Evolutionary conservation across 2,888 invertebrate species (phyloP).

Genomic region (Chymomyza procnemis): DNA sequence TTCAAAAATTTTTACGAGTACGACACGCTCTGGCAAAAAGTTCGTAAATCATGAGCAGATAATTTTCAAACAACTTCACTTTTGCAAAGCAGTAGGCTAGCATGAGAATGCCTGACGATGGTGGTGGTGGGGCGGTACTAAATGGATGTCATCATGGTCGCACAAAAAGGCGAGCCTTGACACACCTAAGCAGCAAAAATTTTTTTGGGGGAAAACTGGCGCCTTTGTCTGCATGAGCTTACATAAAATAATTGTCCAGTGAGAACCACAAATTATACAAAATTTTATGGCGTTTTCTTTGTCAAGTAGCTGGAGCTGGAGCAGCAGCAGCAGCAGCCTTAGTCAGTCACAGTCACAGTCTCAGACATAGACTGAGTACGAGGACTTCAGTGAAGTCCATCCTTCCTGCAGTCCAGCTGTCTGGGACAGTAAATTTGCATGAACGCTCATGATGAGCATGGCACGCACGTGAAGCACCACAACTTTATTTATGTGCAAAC

Average conservation of each 20-base stretch:
- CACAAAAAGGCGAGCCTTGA: slow-evolving; percentile 24
- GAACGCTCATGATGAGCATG: slow-evolving; percentile 54
- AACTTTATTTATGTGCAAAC: slow-evolving; percentile 58
- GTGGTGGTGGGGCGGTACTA: not conserved
- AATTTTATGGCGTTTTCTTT: slow-evolving; percentile 60
- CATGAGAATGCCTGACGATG: not conserved
- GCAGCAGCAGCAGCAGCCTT: not conserved
- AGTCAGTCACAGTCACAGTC: not conserved
- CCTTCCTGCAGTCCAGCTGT: slow-evolving; percentile 7
- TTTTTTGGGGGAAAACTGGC: not conserved
- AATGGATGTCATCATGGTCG: not conserved
- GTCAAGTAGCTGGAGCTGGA: slow-evolving; percentile 22
- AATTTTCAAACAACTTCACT: slow-evolving; percentile 50
- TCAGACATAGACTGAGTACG: not conserved
- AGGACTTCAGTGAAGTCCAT: not conserved
- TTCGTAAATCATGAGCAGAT: slow-evolving; percentile 65
- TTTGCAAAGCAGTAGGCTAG: not conserved
- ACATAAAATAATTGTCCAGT: slow-evolving; percentile 56
- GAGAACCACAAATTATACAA: slow-evolving; percentile 67
- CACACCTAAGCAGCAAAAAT: slow-evolving; percentile 32
- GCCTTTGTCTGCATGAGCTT: not conserved
- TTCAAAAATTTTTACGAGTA: slow-evolving; percentile 44
- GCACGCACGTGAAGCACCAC: slow-evolving; percentile 5
- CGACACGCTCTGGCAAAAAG: slow-evolving; percentile 36
- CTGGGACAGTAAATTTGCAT: slow-evolving; percentile 62